phyloP scores from a whole-genome alignment of 1,140 invertebrate genomes.

The Colletes latitarsis region DNA sequence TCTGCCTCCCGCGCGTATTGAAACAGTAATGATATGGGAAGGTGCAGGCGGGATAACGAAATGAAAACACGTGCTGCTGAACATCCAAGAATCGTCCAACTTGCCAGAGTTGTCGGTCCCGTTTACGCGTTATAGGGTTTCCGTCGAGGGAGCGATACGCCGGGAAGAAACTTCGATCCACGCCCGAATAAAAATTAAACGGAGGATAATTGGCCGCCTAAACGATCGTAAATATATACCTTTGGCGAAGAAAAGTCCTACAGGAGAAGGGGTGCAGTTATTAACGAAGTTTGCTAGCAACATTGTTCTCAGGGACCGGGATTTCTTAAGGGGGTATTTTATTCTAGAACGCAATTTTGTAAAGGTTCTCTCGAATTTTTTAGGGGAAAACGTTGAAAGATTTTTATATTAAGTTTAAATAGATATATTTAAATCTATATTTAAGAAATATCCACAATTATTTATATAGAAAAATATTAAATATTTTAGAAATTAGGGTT shows the following conservation, averaged over 20 bases:
- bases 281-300: background rate
- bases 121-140: conserved; percentile 54
- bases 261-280: background rate
- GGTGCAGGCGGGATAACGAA: conserved; percentile 48
- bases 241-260: background rate
- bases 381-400: no score
- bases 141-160: conserved; percentile 36
- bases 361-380: no score
- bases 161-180: conserved; percentile 3
- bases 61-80: conserved; percentile 61
- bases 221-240: conserved; percentile 11
- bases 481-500: no score
- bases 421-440: no score
- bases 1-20: conserved; percentile 57
- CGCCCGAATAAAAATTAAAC: conserved; percentile 30
- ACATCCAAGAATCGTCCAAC: conserved; percentile 43
- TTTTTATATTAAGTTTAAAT: no score
- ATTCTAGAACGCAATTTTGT: no score
- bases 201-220: conserved; percentile 11
- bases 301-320: background rate
- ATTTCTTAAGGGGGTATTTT: background rate
- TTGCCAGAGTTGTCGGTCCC: conserved; percentile 39
- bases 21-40: conserved; percentile 63
- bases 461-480: no score
- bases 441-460: no score